Conservation (phyloP, 2,888 invertebrate species). For the Clistopyga incitator region DNA sequence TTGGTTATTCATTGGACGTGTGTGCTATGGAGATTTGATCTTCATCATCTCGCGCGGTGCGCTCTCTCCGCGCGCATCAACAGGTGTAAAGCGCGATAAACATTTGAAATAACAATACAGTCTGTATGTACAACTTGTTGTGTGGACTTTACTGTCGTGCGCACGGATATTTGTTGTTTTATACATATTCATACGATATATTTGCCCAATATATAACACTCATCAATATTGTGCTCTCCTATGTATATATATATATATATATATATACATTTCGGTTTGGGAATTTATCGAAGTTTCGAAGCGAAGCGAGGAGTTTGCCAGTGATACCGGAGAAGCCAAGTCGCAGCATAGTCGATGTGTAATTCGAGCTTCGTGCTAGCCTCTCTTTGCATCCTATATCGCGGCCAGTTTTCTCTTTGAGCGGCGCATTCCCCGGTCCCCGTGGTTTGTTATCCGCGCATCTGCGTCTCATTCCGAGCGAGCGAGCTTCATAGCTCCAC, state of each 20-base stretch:
- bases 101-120: slow-evolving; percentile 41
- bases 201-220: neutral
- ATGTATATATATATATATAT: too few species aligned
- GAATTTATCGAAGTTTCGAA: slow-evolving; percentile 30
- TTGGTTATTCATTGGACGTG: slow-evolving; percentile 51
- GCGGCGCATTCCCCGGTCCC: slow-evolving; percentile 49
- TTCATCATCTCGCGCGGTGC: slow-evolving; percentile 9
- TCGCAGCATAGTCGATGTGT: slow-evolving; percentile 41
- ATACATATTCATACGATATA: slow-evolving; percentile 33
- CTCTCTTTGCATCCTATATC: slow-evolving; percentile 54
- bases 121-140: slow-evolving; percentile 5
- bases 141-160: neutral
- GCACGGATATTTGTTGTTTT: slow-evolving; percentile 21
- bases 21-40: slow-evolving; percentile 44
- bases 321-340: neutral
- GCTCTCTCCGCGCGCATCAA: slow-evolving; percentile 30
- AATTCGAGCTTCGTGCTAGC: slow-evolving; percentile 57
- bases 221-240: neutral
- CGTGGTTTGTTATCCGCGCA: slow-evolving; percentile 61
- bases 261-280: too few species aligned
- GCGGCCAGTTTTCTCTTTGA: slow-evolving; percentile 59
- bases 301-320: neutral
- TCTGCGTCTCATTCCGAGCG: slow-evolving; percentile 51
- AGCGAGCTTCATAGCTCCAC: slow-evolving; percentile 15
- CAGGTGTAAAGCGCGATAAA: slow-evolving; percentile 51